A percentile compares a stretch with the other conserved stretches of the same genome.
Conservation (phyloP, 1,140 invertebrate species). For the Drosophila erecta region DNA sequence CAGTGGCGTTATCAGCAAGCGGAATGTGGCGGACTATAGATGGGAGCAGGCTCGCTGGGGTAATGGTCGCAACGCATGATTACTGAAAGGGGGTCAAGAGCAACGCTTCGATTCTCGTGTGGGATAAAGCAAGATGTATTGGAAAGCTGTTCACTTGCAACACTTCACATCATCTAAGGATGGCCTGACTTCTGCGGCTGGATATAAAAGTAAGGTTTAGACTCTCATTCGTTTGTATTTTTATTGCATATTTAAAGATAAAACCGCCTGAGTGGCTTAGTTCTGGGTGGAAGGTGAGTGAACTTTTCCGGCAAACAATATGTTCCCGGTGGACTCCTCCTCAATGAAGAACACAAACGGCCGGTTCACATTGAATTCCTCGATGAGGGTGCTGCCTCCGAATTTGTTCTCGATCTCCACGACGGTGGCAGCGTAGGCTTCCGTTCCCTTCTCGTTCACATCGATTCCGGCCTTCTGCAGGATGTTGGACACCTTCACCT, state of each 20-base stretch:
- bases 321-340: conserved; percentile 89
- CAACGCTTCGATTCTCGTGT: conserved; percentile 4
- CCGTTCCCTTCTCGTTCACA: conserved; percentile 93
- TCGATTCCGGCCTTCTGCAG: conserved; percentile 93
- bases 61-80: conserved; percentile 23
- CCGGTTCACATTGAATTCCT: conserved; percentile 88
- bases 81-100: conserved; percentile 53
- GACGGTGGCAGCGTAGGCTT: conserved; percentile 91
- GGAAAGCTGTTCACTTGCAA: background rate
- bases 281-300: conserved; percentile 85
- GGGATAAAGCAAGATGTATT: background rate
- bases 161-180: background rate
- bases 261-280: background rate
- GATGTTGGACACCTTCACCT: conserved; percentile 89
- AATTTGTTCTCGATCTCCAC: conserved; percentile 90
- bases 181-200: background rate
- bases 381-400: conserved; percentile 85
- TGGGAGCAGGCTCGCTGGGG: conserved; percentile 1
- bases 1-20: conserved; percentile 41
- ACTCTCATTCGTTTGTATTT: conserved; percentile 8
- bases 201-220: background rate
- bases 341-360: conserved; percentile 93
- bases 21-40: conserved; percentile 7
- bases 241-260: conserved; percentile 40
- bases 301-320: conserved; percentile 90